Evolutionary conservation across 2,797 vertebrate genomes (phyloP), one percentile per base, ranked within the genome.

Genomic region (Cichlasoma orientale): DNA sequence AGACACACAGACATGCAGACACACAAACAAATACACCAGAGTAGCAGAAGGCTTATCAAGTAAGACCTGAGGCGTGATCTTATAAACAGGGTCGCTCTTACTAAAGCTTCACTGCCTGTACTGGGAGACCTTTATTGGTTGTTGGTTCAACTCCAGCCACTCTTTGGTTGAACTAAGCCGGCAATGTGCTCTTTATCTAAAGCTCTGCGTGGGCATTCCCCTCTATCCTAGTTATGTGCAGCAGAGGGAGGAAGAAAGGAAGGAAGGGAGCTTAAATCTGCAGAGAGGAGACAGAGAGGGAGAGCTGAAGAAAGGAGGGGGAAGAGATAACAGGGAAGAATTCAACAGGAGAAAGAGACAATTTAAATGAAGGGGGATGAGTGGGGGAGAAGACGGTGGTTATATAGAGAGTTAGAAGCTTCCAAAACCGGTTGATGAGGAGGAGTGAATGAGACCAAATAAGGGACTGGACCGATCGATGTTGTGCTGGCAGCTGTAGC

Each of bases 241-340:
- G 80, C 72, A 86, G 76, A 90, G 54, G 81, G 82, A 83, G 83
- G 80, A 73, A 59, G 33, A 57, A 89, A 87, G 33, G 72, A 87
- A 88, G 83, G 66, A 77, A 82, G 77, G 80, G 61, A 86, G 86
- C 81, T 87, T 76, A 85, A 86, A 88, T 89, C 77, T 77, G 83
- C 76, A 84, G 77, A 83, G 74, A 76, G 75, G 74, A 88, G 78
- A 82, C 68, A 56, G 80, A n/a, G 18, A 78, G 63, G 58, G 70
- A 79, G 75, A 56, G 58, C 21, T 31, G 82, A 74, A 59, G 74
- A 63, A 25, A 70, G 54, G 74, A 72, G 80, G 77, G 85, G 57
- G 72, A 41, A 79, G 72, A 75, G 77, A 81, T 69, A 89, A 77
- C 31, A 72, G 56, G 69, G 69, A 63, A 70, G 77, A 85, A 56